Percentiles rank a stretch among this genome's conserved stretches.
phyloP scores from a whole-genome alignment of 2,797 vertebrate genomes.

The Sphenodon punctatus region DNA sequence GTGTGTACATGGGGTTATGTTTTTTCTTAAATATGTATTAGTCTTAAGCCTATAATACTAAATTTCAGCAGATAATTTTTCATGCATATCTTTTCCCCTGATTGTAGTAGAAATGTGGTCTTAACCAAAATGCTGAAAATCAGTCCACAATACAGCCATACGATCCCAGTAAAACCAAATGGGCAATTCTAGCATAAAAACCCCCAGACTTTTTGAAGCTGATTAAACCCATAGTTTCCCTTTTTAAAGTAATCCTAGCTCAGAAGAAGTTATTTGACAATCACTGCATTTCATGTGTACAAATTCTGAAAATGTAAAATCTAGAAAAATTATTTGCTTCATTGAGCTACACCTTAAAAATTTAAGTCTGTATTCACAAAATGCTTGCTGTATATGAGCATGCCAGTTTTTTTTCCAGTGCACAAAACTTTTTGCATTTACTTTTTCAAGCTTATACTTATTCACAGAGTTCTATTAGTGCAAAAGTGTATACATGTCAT shows the following conservation, averaged over 20 bases:
- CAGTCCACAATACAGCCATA: background rate
- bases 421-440: conserved; percentile 45
- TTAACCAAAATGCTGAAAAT: background rate
- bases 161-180: background rate
- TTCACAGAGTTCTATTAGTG: conserved; percentile 53
- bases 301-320: conserved; percentile 34
- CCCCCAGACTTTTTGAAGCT: no score
- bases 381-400: conserved; percentile 48
- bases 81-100: accelerated
- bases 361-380: conserved; percentile 40
- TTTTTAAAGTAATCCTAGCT: background rate
- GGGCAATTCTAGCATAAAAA: no score
- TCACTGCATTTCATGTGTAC: conserved; percentile 32
- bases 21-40: background rate
- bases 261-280: accelerated
- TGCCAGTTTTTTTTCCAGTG: conserved; percentile 53
- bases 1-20: background rate
- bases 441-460: conserved; percentile 58
- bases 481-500: conserved; percentile 60
- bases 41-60: background rate
- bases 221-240: background rate
- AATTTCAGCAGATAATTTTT: background rate
- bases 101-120: background rate
- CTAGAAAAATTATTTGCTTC: conserved; percentile 5
- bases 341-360: conserved; percentile 41